These are phyloP conservation scores for Cyrtonyx montezumae DNA, from an alignment of 2,113 vertebrate species.

Conservation along the genomic window DNA sequence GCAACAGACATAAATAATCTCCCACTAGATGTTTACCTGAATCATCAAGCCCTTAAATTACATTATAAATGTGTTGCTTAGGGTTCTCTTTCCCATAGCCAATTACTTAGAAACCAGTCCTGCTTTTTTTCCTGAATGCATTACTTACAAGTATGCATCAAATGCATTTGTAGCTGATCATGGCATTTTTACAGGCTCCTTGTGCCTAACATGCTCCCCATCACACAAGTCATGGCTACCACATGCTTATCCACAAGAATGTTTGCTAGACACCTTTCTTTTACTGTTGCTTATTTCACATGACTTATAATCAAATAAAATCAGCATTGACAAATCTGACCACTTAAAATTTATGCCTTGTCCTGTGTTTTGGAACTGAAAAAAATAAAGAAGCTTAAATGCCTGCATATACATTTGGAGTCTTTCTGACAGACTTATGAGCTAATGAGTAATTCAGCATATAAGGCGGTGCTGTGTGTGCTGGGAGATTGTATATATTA, in stretches of 20 bases:
- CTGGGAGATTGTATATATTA: not conserved
- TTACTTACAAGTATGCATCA: not conserved
- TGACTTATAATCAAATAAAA: not conserved
- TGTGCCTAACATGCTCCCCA: not conserved
- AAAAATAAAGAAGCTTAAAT: not conserved
- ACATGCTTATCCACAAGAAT: not conserved
- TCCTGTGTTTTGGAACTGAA: not conserved
- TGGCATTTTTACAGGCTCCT: conserved; percentile 7
- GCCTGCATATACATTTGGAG: not conserved
- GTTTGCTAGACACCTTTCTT: not conserved
- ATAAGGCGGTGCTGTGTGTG: not conserved
- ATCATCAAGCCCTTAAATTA: conserved; percentile 40
- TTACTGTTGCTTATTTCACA: not conserved
- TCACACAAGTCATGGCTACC: not conserved
- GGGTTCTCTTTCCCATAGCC: not conserved
- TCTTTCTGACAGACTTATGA: not conserved
- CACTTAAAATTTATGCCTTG: not conserved
- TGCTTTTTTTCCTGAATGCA: not conserved
- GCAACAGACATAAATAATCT: not conserved
- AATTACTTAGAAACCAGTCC: conserved; percentile 24
- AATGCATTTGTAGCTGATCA: not conserved
- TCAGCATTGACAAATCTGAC: not conserved
- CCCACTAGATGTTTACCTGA: conserved; percentile 15
- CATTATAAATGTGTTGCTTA: conserved; percentile 1
- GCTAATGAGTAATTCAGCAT: not conserved